Conservation (phyloP, 2,113 vertebrate genomes). For the Mobula birostris region DNA sequence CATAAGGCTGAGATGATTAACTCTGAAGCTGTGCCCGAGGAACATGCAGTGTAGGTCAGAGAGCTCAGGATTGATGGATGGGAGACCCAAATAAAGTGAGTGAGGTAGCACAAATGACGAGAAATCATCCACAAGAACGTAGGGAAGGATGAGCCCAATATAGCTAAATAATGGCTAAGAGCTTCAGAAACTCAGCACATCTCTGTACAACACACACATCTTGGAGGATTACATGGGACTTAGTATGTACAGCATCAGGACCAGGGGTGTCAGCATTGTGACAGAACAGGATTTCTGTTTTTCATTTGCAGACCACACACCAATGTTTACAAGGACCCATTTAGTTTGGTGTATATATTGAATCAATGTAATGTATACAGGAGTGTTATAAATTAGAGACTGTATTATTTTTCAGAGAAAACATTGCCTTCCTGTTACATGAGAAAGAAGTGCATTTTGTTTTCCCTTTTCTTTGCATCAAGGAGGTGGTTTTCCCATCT, state of each 20-base stretch:
- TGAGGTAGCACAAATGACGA: neutral
- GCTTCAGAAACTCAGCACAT: no score
- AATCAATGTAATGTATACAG: conserved; percentile 22
- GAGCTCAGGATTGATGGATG: neutral
- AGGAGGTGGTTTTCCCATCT: neutral
- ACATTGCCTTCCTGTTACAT: neutral
- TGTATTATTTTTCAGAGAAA: conserved; percentile 21
- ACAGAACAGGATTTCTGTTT: neutral
- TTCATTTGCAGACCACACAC: conserved; percentile 4
- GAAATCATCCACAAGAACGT: neutral
- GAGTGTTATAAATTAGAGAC: neutral
- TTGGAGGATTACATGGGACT: neutral
- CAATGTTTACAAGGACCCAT: neutral
- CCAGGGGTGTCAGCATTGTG: neutral
- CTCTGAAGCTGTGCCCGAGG: no score
- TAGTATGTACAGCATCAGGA: neutral
- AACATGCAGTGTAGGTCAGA: neutral
- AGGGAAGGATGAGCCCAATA: neutral
- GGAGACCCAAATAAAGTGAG: no score
- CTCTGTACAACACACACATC: neutral
- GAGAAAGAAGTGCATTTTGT: neutral
- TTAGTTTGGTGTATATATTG: conserved; percentile 22
- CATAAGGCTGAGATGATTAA: neutral
- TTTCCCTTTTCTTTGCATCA: neutral
- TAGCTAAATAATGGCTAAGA: neutral